Percentiles rank a stretch among this genome's conserved stretches.
Evolutionary conservation across 2,797 vertebrate species (phyloP).

Genomic region (Enteromius radiatus): DNA sequence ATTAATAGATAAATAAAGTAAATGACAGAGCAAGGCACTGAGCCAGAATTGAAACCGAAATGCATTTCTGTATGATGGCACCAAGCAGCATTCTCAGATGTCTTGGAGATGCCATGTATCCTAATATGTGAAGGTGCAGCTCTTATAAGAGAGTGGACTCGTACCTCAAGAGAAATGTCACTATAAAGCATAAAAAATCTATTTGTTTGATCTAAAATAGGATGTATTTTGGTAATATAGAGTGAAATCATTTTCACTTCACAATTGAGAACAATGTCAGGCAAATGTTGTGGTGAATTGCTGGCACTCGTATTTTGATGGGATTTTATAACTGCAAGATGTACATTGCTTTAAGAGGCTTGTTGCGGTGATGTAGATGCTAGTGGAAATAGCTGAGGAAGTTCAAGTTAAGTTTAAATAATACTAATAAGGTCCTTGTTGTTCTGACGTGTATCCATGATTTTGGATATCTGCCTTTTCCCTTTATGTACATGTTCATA

Average conservation of each 20-base stretch:
- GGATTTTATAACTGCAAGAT: not conserved
- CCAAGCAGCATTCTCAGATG: not conserved
- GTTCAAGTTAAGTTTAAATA: not conserved
- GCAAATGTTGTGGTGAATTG: not conserved
- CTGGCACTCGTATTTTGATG: not conserved
- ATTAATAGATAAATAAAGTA: conserved; percentile 12
- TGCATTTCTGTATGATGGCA: not conserved
- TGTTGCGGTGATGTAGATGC: not conserved
- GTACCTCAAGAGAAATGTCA: not conserved
- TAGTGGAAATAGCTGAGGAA: not conserved
- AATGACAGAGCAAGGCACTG: not conserved
- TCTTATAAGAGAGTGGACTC: not conserved
- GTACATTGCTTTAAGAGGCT: not conserved
- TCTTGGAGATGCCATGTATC: conserved; percentile 1
- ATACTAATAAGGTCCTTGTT: not conserved
- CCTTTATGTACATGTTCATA: not conserved
- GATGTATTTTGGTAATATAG: not conserved
- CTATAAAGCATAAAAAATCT: not conserved
- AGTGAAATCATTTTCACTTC: not conserved
- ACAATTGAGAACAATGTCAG: not conserved
- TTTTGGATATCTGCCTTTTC: conserved; percentile 16
- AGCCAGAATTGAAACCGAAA: not conserved
- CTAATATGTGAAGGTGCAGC: not conserved
- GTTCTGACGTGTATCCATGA: not conserved
- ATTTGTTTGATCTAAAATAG: not conserved